Evolutionary conservation across 2,888 invertebrate species (phyloP), one percentile per base, ranked within the genome.

Genomic region (Liopterus haemorrhoidalis): DNA sequence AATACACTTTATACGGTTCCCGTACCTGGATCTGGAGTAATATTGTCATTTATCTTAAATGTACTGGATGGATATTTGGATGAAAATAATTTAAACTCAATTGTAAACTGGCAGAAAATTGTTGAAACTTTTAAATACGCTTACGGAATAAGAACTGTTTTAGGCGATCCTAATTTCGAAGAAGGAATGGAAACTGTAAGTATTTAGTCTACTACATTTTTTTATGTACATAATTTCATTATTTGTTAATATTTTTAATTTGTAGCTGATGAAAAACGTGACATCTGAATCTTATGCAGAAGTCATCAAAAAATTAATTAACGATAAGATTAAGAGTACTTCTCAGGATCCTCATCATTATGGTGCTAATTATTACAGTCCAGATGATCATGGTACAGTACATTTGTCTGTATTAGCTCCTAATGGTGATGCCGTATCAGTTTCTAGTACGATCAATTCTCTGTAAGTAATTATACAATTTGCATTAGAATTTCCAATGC

Each of bases 91-190:
- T 59, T 64, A 6, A 53, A 61, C n/a, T 63, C 63, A 0, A 54
- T 66, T 5, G 56, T 54, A 18, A 75, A 78, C 19, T 85, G 85
- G 74, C 96, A 96, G 57, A 78, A 89, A 51, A 72, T 92, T 52
- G 72, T 87, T 5, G 96, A 97, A 65, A 78, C 86, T 4, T 88
- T 92, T 68, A 97, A 97, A 66, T 94, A 82, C 70, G 93, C 85
- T 12, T 94, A 86, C 66, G 94, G 89, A 2, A 78, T 82, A 60
- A 73, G 95, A 54, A 86, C 87, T 1, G 77, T 82, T 53, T 70
- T 97, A 49, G 95, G 88, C 1, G 96, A 96, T 70, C 70, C 75
- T 18, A n/a, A n/a, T n/a, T n/a, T n/a, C n/a, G n/a, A 4, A 63
- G 62, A 73, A 43, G 37, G 44, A 15, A 65, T 72, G 9, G 53